These are phyloP conservation scores for Diplodus puntazzo DNA, from an alignment of 2,797 vertebrate genomes.

Conservation along the genomic window DNA sequence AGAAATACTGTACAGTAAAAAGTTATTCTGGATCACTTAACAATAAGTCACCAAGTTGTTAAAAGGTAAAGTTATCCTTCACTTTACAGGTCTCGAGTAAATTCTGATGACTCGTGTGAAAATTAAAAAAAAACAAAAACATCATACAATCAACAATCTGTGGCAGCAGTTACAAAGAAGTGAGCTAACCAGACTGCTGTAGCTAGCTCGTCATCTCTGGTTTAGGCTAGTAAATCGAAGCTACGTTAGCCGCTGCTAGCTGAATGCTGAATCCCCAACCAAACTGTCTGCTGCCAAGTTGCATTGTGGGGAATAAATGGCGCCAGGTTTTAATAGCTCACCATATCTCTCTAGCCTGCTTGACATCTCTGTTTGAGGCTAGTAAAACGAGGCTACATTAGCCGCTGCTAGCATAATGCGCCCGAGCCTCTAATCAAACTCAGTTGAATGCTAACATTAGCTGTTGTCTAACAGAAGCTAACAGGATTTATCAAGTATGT, in stretches of 20 bases:
- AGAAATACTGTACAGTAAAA: slow-evolving; percentile 36
- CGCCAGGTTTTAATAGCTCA: too few relatives aligned
- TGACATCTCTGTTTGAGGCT: not conserved
- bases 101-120: not conserved
- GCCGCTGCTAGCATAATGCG: not conserved
- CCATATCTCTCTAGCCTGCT: not conserved
- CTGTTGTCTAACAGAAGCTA: too few relatives aligned
- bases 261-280: not conserved
- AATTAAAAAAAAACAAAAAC: not conserved
- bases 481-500: too few relatives aligned
- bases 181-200: not conserved
- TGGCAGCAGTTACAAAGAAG: not conserved
- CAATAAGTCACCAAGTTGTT: slow-evolving; percentile 27
- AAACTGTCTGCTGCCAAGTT: not conserved
- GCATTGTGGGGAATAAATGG: too few relatives aligned
- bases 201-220: not conserved
- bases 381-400: not conserved
- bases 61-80: slow-evolving; percentile 34
- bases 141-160: not conserved
- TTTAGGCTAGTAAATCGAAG: not conserved
- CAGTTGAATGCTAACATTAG: too few relatives aligned
- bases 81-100: slow-evolving; percentile 13
- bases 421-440: not conserved
- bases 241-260: not conserved
- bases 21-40: not conserved